Evolutionary conservation across 35 echinoderm and acorn worm species (phyloP), one percentile per base, ranked within the genome.

Genomic region (Holothuria glaberrima): DNA sequence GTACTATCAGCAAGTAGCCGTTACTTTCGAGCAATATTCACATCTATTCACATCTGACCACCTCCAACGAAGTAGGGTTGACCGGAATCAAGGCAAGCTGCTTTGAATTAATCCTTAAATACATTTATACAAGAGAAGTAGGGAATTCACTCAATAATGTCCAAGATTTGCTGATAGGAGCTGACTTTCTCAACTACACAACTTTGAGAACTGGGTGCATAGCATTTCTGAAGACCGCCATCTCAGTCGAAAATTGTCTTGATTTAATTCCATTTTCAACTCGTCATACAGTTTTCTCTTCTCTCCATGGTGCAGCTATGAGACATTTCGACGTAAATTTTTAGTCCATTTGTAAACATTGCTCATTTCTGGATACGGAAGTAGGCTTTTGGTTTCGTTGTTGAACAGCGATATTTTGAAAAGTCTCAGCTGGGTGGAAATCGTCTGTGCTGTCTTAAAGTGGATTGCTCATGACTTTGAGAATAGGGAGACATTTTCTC

Each of bases 1-100:
- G 22, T 97, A 29, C 73, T 97, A 18, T 80, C 89, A 30, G 95
- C 92, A 17, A 91, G 79, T 30, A 97, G 95, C 66, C 92, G 83
- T 26, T 97, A 94, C 80, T 97, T 97, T 69, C 78, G 90, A 36
- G 95, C 90, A 7, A 92, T 97, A 89, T n/a, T n/a, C n/a, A n/a
- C n/a, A n/a, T n/a, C n/a, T n/a, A n/a, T 94, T 97, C 21, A 83
- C 95, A 0, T 69, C 89, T 7, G 89, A 92, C 21, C 79, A 66
- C 71, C 9, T 76, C 80, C 24, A 48, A 33, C 0, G 36, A 71
- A 67, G 68, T 97, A n/a, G 27, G 29, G 17, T 58, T 97, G 16
- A 85, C 68, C 36, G 92, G 91, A 61, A 73, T 94, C 48, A 38
- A 72, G 16, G 62, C 89, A 0, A 22, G 25, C 13, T 48, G 63